Conservation (phyloP, 2,113 vertebrate species). For the Paramisgurnus dabryanus region DNA sequence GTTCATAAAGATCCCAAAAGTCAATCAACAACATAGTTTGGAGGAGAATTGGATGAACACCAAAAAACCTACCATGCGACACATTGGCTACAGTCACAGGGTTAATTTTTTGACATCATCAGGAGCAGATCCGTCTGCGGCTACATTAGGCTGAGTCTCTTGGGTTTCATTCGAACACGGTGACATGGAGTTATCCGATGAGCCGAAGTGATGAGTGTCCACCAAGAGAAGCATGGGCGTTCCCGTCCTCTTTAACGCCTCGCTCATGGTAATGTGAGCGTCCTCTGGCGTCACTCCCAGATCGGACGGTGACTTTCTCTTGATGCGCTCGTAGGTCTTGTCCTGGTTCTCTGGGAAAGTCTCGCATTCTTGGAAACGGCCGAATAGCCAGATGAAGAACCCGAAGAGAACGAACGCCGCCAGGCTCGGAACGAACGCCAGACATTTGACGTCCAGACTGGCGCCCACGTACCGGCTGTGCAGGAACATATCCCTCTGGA, state of each 20-base stretch:
- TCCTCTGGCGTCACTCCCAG: constrained; percentile 89
- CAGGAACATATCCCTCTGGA: constrained; percentile 88
- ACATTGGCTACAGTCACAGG: constrained; percentile 48
- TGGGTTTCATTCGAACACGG: constrained; percentile 67
- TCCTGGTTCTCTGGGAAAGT: constrained; percentile 89
- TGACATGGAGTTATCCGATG: constrained; percentile 64
- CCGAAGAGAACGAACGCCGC: constrained; percentile 92
- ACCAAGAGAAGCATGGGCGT: constrained; percentile 82
- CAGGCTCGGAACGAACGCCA: constrained; percentile 94
- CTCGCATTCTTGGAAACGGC: constrained; percentile 92
- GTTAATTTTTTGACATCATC: constrained; percentile 66
- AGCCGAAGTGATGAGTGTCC: constrained; percentile 72
- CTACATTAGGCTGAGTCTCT: constrained; percentile 65
- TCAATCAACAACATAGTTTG: neutral
- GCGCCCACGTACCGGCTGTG: constrained; percentile 90
- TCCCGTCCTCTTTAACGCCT: constrained; percentile 73
- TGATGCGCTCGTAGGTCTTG: constrained; percentile 91
- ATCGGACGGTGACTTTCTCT: constrained; percentile 89
- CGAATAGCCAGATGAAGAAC: constrained; percentile 94
- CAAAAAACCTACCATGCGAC: neutral
- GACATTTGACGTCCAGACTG: constrained; percentile 89
- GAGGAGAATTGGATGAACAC: neutral
- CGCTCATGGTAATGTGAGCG: constrained; percentile 77
- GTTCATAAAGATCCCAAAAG: neutral
- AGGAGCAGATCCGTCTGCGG: constrained; percentile 53